Base-by-base conservation (phyloP, 2,797 vertebrate species). In the Chromobotia macracanthus region DNA sequence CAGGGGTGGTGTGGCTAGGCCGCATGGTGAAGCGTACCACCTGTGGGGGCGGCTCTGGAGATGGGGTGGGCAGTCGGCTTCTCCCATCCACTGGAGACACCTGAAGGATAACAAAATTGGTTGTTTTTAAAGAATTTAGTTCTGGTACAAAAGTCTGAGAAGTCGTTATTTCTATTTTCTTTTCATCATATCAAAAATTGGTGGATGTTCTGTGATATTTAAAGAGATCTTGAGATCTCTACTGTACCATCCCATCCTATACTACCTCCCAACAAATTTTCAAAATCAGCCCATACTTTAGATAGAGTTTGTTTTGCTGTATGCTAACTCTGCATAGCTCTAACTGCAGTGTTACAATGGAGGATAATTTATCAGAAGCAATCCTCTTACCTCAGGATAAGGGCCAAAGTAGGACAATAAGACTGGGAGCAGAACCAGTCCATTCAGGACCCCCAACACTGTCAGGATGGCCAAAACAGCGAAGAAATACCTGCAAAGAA, bases 401-500 rank as follows among this genome's bases (percentile, higher is more conserved):
- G 97, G 97, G 82, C 97, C 97, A 84, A 98, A 97, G 88, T 96
- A 95, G 10, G 97, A 98, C 75, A 99, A 89, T 80, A 99, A 94
- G 80, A 99, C 95, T 15, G 97, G 97, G 80, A 99, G 96, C 82
- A 99, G 92, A 76, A 99, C 96, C 90, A 99, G 84, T 86, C 97
- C 97, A 78, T 99, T 99, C 80, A 99, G 92, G 69, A 98, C 96
- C 84, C 97, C 97, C 84, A 99, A 90, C 87, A 98, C 93, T 2
- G 97, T 98, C 68, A 99, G 93, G 86, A 98, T 98, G 77, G 97
- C 96, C 92, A 99, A 92, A 80, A 99, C 97, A 80, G 97, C 97
- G 84, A 99, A 99, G 92, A 99, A 99, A 92, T 99, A 99, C 92
- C 97, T 99, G 90, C 72, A 92, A 88, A 73, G 80, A 66, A 81